phyloP scores from a whole-genome alignment of 2,888 invertebrate genomes.

The Tipula helvola region DNA sequence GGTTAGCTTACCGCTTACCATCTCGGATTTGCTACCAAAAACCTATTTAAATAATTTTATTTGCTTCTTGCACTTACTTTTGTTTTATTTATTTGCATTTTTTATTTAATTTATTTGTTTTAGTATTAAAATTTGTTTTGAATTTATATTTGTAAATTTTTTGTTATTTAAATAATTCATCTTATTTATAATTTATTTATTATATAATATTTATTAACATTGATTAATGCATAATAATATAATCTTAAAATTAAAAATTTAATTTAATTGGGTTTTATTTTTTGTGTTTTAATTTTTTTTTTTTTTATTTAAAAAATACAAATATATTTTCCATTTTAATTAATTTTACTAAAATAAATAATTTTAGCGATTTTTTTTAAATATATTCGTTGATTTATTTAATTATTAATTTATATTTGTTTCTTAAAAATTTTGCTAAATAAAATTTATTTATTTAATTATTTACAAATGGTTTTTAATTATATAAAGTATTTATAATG shows the following conservation, averaged over 20 bases:
- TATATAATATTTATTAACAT: background rate
- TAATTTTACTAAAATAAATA: background rate
- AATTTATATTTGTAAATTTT: background rate
- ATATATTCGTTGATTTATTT: background rate
- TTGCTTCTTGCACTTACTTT: background rate
- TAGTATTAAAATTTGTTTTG: background rate
- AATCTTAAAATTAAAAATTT: background rate
- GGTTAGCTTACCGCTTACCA: too few relatives aligned
- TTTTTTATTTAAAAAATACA: background rate
- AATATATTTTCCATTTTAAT: background rate
- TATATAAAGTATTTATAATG: background rate
- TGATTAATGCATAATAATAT: background rate
- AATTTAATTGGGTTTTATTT: background rate
- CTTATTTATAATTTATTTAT: background rate
- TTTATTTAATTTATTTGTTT: background rate
- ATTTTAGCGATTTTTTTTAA: background rate
- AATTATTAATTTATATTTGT: background rate
- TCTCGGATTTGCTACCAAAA: background rate
- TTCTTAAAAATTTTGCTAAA: background rate
- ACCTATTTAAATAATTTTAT: background rate
- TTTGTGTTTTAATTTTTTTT: background rate
- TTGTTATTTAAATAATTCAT: background rate
- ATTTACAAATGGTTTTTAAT: background rate
- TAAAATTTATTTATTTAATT: background rate
- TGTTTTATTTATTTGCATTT: background rate